Base-by-base conservation (phyloP, 2,113 vertebrate genomes). In the Sisor rabdophorus region DNA sequence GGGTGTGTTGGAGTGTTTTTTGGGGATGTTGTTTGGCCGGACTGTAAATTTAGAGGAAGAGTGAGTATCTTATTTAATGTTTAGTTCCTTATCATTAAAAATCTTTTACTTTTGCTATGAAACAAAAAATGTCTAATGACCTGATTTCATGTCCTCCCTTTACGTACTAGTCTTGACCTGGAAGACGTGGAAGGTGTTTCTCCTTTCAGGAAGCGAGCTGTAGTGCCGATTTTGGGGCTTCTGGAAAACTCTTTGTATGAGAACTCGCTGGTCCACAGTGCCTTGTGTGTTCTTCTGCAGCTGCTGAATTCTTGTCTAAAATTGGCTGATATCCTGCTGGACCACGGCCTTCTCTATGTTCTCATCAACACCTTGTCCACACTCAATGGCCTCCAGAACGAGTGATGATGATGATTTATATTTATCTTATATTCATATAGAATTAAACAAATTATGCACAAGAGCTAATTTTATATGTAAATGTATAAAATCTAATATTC, bases 191-290 rank as follows among this genome's bases (percentile, higher is more conserved):
- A 95, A 86, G 92, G 86, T 64, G 90, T 93, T 69, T 94, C 91
- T 28, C 92, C 95, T 24, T 99, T 99, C 87, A 92, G 91, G 86
- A 97, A 93, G 83, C 96, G 97, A 89, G 95, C 94, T 74, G 89
- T 98, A 80, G 93, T 98, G 82, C 97, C 97, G 60, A 52, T 98
- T 52, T 86, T 99, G 88, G 97, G 96, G 56, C 93, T 99, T 8
- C 93, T 98, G 74, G 97, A 98, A 89, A 98, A 94, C 86, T 98
- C 94, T 8, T 87, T 99, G 20, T 96, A 94, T 64, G 95, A 98
- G 88, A 94, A 95, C 24, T 81, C 93, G 17, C 88, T 99, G 84
- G 90, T 97, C 76, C 97, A 99, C 85, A 95, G 93, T 83, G 89
- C 91, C 80, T 91, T 98, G 69, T 94, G 95, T 65, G 92, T 98